Percentiles rank a stretch among this genome's conserved stretches.
Conservation (phyloP, 2,113 vertebrate genomes). For the Pardalotus punctatus region DNA sequence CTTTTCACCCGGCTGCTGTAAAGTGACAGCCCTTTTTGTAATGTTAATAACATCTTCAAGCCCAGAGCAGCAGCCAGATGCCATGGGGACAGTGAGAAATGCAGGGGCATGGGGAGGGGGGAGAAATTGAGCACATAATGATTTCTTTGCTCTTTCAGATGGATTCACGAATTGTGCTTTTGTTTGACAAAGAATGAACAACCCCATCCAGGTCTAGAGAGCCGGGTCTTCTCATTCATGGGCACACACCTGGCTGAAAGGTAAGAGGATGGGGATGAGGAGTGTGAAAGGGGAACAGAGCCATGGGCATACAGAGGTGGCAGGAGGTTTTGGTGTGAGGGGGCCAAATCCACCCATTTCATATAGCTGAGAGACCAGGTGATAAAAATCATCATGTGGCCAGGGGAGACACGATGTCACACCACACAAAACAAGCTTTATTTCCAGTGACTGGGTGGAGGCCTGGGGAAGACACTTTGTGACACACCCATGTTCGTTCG, state of each 20-base stretch:
- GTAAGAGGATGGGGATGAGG: neutral
- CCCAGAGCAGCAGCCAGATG: neutral
- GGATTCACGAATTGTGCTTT: neutral
- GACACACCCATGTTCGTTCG: neutral
- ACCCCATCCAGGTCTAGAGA: neutral
- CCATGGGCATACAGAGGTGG: neutral
- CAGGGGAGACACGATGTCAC: neutral
- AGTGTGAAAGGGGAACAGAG: neutral
- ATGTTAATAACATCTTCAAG: neutral
- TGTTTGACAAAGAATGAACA: neutral
- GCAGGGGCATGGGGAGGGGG: fast-evolving
- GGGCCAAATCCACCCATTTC: neutral
- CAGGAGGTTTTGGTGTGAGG: neutral
- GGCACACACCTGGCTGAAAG: neutral
- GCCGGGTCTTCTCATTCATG: neutral
- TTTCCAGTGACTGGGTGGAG: neutral
- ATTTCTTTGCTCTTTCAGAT: neutral
- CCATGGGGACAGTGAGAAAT: neutral
- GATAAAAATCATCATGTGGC: neutral
- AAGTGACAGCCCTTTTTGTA: neutral
- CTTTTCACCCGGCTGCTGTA: neutral
- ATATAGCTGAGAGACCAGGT: neutral
- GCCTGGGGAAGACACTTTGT: neutral
- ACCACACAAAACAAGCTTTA: neutral
- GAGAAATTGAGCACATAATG: neutral